Evolutionary conservation across 2,888 invertebrate genomes (phyloP), one percentile per base, ranked within the genome.

Genomic region (Drosophila mimetica): DNA sequence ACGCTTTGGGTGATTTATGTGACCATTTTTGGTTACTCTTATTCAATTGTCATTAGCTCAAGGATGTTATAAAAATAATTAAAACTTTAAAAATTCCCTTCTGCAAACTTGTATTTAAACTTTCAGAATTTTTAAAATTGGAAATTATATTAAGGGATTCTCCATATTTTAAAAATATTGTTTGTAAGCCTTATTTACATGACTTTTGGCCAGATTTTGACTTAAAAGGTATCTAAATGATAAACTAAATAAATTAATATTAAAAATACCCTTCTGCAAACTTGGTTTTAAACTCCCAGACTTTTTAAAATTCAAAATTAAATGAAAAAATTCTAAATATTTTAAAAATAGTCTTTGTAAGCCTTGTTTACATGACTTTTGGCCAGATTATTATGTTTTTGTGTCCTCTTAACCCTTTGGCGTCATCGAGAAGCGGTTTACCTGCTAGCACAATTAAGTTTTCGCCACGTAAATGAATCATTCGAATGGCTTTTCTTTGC

Each of bases 401-500:
- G 55, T 59, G 30, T 47, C 47, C 48, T 20, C 41, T 14, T 20
- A 34, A 41, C 41, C 39, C 36, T 37, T 37, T 37, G 34, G 64
- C 66, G 58, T 66, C 71, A 51, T 58, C 37, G 64, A 47, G 39
- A 28, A 55, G 30, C 25, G 16, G 60, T 39, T 54, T 64, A 71
- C 65, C 66, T 72, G 72, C 37, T 59, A 32, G 72, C 59, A 66
- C 72, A 72, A 72, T 78, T 66, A 83, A 75, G 71, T 57, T 54
- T 71, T 76, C 75, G 78, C 32, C 76, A 67, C 67, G 32, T 61
- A 61, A 67, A 85, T 82, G 79, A 82, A 82, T 85, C 82, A 79
- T 76, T 50, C 61, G 34, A 57, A 76, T 71, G 66, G 51, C 36
- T 71, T 51, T 53, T 53, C 52, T 32, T 65, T 47, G 50, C 39